Evolutionary conservation across 2,113 vertebrate genomes (phyloP).

Genomic region (Andinoacara biseriatus): DNA sequence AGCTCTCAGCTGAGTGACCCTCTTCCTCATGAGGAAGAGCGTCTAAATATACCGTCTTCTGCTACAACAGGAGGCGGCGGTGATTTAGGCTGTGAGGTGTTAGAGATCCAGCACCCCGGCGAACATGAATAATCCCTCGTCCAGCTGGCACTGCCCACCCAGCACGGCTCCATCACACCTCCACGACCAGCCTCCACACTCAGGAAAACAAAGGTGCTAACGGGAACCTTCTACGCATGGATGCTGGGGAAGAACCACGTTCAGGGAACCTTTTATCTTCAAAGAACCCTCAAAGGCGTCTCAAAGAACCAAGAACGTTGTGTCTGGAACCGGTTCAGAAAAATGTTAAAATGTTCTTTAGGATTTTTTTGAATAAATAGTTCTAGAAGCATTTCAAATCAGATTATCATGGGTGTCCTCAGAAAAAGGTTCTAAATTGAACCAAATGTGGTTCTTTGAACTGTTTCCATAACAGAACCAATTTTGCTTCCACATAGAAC

Average conservation of each 20-base stretch:
- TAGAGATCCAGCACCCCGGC: constrained; percentile 27
- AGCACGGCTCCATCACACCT: background rate
- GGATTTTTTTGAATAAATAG: background rate
- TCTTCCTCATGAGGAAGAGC: constrained; percentile 17
- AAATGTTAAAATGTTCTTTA: background rate
- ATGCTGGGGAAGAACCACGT: background rate
- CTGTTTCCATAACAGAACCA: background rate
- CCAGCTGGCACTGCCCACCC: constrained; percentile 27
- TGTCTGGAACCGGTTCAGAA: background rate
- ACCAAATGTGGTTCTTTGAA: background rate
- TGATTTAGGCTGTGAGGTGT: constrained; percentile 20
- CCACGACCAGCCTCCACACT: background rate
- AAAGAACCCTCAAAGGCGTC: background rate
- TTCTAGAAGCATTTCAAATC: background rate
- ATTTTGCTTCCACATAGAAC: background rate
- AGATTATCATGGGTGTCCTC: fast-evolving
- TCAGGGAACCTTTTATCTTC: background rate
- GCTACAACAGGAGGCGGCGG: constrained; percentile 35
- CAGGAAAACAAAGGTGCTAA: background rate
- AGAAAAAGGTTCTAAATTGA: background rate
- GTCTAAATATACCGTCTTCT: constrained; percentile 41
- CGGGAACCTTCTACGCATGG: background rate
- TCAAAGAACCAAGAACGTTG: no score
- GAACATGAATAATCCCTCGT: constrained; percentile 31
- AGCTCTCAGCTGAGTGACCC: constrained; percentile 24